Base-by-base conservation (phyloP, 2,888 invertebrate genomes). In the Helleia helle region DNA sequence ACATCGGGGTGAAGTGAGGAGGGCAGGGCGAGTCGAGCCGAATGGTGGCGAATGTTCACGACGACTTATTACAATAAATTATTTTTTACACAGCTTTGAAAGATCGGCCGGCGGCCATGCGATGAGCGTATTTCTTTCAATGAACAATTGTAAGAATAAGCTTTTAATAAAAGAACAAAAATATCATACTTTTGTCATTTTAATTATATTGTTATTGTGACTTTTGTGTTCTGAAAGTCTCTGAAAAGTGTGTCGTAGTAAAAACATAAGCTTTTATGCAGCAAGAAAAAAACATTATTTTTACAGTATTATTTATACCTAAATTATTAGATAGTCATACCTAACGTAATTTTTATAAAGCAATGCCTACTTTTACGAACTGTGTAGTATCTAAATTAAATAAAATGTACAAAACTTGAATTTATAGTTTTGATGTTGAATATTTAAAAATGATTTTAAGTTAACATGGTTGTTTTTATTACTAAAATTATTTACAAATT, bases 31-130 rank as follows among this genome's bases (percentile, higher is more conserved):
- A 63, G 74, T 71, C 68, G 73, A 69, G 65, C 77, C 84, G 86
- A 86, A 68, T 65, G 64, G 72, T 71, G 75, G 79, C 86, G 85
- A 85, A 71, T 71, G 72, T 69, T 71, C 76, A 75, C 86, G 84
- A 83, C 64, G 72, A 72, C 75, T 77, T 80, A 81, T 80, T 80
- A 81, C 72, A 81, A 80, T 79, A 81, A 80, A 80, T 81, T 74
- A 75, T 80, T 75, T 77, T 77, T 75, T 80, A 71, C 70, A 65
- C 64, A 73, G 74, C 73, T 80, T 75, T 69, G 65, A 66, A 66
- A 71, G 67, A 72, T 75, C 72, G 71, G 64, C 65, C 67, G 62
- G 63, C 72, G 71, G 65, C 65, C 67, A 62, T 62, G 60, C 65
- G 65, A 74, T 72, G 66, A 71, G 65, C 55, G 61, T 55, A 18